phyloP scores from a whole-genome alignment of 2,888 invertebrate species.

The Pristionchus mayeri region DNA sequence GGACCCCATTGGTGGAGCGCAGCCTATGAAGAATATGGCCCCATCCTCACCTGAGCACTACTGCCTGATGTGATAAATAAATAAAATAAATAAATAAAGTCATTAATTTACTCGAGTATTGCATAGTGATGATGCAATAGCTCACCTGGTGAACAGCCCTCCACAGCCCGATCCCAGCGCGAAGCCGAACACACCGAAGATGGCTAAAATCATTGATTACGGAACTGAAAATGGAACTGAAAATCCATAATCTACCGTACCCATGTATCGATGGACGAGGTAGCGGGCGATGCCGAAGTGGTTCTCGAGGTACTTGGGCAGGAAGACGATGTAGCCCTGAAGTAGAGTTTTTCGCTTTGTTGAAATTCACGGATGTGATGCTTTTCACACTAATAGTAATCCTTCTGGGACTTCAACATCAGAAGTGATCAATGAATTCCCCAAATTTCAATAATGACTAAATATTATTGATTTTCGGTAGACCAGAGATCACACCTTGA shows the following conservation, averaged over 20 bases:
- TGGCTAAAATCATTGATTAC: constrained; percentile 60
- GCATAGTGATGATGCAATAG: not conserved
- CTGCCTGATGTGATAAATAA: no score
- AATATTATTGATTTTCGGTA: not conserved
- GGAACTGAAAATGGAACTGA: not conserved
- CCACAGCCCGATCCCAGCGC: constrained; percentile 72
- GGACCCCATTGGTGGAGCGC: no score
- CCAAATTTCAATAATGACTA: no score
- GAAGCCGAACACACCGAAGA: constrained; percentile 76
- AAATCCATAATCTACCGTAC: constrained; percentile 53
- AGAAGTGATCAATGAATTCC: not conserved
- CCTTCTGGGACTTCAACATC: no score
- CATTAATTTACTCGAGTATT: not conserved
- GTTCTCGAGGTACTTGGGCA: constrained; percentile 76
- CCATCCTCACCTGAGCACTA: no score
- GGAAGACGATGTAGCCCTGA: constrained; percentile 70
- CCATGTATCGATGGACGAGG: constrained; percentile 74
- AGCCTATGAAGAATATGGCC: no score
- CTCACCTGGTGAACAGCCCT: constrained; percentile 59
- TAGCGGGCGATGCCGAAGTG: constrained; percentile 76
- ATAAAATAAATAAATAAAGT: no score
- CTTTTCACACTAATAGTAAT: no score
- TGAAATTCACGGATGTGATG: not conserved
- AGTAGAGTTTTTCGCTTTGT: not conserved
- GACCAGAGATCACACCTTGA: constrained; percentile 58